These are phyloP conservation scores for Seriola dumerili DNA, from an alignment of 2,113 vertebrate species.

Conservation along the genomic window DNA sequence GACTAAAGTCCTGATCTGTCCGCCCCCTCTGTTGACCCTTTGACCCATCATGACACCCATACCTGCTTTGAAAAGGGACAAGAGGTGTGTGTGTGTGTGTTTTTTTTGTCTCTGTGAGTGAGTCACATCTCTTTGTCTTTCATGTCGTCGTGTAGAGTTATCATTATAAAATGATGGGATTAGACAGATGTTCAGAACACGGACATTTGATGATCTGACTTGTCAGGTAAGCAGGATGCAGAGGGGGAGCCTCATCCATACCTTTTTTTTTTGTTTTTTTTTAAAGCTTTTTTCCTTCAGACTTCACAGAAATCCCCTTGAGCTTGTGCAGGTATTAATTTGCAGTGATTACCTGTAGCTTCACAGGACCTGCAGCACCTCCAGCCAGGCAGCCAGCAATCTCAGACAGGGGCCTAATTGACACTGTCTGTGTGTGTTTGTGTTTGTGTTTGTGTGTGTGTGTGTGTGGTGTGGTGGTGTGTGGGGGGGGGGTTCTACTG, in stretches of 20 bases:
- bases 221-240: constrained; percentile 12
- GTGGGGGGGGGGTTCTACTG: not conserved
- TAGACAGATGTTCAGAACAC: not conserved
- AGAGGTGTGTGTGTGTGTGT: not conserved
- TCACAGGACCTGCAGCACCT: constrained; percentile 57
- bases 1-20: constrained; percentile 20
- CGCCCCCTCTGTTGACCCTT: not conserved
- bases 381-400: constrained; percentile 35
- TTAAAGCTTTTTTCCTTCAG: constrained; percentile 18
- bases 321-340: constrained; percentile 69
- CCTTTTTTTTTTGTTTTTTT: constrained; percentile 1
- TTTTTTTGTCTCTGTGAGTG: not conserved
- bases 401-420: constrained; percentile 67
- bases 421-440: constrained; percentile 60
- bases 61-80: constrained; percentile 25
- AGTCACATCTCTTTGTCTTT: not conserved
- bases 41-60: constrained; percentile 13
- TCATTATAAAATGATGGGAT: not conserved
- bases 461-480: constrained; percentile 55
- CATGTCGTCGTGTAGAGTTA: not conserved
- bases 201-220: not conserved
- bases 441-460: constrained; percentile 62
- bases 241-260: not conserved
- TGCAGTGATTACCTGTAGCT: constrained; percentile 60
- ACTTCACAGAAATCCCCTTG: constrained; percentile 43